These are phyloP conservation scores for Clavelina lepadiformis DNA, from an alignment of 23 tunicate genomes.

Conservation along the genomic window DNA sequence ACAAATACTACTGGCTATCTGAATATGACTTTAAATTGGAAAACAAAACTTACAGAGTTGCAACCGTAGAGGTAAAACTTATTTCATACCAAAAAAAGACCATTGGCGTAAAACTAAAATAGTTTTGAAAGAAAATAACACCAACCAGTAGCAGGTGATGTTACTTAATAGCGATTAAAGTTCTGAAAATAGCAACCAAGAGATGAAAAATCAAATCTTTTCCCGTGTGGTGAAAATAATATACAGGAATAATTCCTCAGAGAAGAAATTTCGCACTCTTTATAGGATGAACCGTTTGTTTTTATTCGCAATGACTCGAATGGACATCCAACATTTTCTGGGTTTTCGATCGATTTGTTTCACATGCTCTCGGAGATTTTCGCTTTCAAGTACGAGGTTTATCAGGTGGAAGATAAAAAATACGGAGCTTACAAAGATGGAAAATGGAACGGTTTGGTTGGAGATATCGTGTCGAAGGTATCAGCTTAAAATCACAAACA, in stretches of 20 bases:
- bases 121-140: neutral
- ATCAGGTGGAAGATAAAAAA: slow-evolving; percentile 51
- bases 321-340: slow-evolving; percentile 27
- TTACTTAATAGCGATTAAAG: no score
- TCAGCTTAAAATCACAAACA: neutral
- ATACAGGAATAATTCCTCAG: no score
- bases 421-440: slow-evolving; percentile 55
- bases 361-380: slow-evolving; percentile 38
- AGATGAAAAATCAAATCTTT: no score
- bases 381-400: slow-evolving; percentile 47
- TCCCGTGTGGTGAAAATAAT: no score
- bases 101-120: neutral
- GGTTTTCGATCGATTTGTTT: slow-evolving; percentile 64
- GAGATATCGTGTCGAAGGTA: slow-evolving; percentile 68
- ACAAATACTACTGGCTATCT: neutral
- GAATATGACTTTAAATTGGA: neutral
- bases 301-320: slow-evolving; percentile 26
- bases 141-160: no score
- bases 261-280: no score
- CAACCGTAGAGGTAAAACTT: slow-evolving; percentile 36
- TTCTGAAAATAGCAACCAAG: no score
- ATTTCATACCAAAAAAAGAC: no score
- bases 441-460: slow-evolving; percentile 79
- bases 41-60: slow-evolving; percentile 39
- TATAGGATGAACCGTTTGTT: slow-evolving; percentile 67